Evolutionary conservation across 2,797 vertebrate species (phyloP).

Genomic region (Ptychadena robeensis): DNA sequence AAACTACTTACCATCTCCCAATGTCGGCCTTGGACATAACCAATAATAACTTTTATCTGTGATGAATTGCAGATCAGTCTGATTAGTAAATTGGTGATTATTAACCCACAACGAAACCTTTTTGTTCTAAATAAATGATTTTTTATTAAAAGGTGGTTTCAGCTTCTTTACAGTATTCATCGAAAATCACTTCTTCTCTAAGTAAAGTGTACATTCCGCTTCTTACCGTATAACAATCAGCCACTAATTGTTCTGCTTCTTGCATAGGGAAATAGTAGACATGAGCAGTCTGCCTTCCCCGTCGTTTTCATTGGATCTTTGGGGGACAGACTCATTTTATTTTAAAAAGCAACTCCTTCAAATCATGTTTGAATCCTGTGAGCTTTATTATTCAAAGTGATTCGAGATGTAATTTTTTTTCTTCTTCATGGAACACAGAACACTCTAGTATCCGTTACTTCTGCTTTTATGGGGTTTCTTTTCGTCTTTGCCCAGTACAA

Average conservation of each 20-base stretch:
- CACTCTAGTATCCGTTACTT: slow-evolving; percentile 53
- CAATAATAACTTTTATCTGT: slow-evolving; percentile 21
- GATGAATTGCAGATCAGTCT: slow-evolving; percentile 24
- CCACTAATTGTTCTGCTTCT: slow-evolving; percentile 64
- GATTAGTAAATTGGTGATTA: slow-evolving; percentile 1
- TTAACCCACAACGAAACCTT: slow-evolving; percentile 65
- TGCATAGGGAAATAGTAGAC: slow-evolving; percentile 25
- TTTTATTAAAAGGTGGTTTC: slow-evolving; percentile 70
- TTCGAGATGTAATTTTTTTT: slow-evolving; percentile 50
- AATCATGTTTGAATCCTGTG: slow-evolving; percentile 51
- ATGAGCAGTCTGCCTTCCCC: slow-evolving; percentile 47
- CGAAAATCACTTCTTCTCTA: slow-evolving; percentile 70
- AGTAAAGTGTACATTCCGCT: slow-evolving; percentile 76
- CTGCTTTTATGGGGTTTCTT: slow-evolving; percentile 39
- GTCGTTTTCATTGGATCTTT: slow-evolving; percentile 55
- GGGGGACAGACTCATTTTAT: slow-evolving; percentile 62
- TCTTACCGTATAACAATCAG: slow-evolving; percentile 68
- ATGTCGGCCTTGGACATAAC: slow-evolving; percentile 8
- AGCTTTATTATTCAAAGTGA: slow-evolving; percentile 36
- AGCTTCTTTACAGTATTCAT: slow-evolving; percentile 80
- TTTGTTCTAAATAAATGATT: slow-evolving; percentile 38
- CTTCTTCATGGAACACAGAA: slow-evolving; percentile 26
- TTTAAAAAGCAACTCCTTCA: slow-evolving; percentile 53
- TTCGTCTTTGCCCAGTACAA: slow-evolving; percentile 51
- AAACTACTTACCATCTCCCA: slow-evolving; percentile 5